Conservation (phyloP, 2,797 vertebrate species). For the Linurgus olivaceus region DNA sequence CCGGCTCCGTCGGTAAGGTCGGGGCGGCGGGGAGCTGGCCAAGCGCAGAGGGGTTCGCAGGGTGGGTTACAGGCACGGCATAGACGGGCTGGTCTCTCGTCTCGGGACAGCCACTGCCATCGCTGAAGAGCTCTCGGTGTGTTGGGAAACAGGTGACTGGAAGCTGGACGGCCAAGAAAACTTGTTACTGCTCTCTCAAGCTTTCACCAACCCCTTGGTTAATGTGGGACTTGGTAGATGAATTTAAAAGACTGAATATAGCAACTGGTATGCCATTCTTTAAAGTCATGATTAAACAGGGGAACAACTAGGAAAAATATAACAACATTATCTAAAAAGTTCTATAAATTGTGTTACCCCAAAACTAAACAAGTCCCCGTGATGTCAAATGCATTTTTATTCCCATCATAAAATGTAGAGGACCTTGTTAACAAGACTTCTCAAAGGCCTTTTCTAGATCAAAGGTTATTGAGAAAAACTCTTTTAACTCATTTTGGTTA, state of each 20-base stretch:
- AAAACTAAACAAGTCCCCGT: fast-evolving
- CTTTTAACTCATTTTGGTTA: neutral
- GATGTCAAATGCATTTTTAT: neutral
- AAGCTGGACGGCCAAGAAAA: neutral
- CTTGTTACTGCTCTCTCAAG: neutral
- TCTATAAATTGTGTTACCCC: neutral
- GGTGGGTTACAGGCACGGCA: neutral
- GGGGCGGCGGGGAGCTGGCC: neutral
- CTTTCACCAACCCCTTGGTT: fast-evolving
- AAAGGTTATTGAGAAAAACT: neutral
- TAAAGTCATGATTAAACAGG: neutral
- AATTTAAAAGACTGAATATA: neutral
- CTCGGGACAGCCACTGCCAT: neutral
- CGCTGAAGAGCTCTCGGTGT: neutral
- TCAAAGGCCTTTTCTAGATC: neutral
- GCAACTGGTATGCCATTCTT: neutral
- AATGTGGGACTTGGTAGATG: neutral
- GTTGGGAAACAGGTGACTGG: neutral
- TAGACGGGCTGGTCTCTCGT: fast-evolving
- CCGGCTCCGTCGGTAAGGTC: neutral
- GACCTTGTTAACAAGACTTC: neutral
- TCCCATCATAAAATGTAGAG: neutral
- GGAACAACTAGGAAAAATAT: neutral
- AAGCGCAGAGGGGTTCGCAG: neutral
- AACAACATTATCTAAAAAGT: neutral